Evolutionary conservation across 92 coral and sea anemone genomes (phyloP).

Genomic region (Nematostella vectensis): DNA sequence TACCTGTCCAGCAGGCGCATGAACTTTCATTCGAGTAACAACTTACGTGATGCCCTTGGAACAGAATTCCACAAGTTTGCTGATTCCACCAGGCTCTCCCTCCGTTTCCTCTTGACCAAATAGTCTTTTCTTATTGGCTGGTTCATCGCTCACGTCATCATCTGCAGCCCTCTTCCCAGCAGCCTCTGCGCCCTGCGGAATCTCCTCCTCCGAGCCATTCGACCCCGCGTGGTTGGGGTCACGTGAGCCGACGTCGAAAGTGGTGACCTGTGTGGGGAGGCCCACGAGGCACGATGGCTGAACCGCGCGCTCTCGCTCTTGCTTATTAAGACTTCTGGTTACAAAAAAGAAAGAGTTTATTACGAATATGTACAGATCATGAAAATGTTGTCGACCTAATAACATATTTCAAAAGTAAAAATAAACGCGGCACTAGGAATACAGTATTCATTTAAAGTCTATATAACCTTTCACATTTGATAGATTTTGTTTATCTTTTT

Average conservation of each 20-base stretch:
- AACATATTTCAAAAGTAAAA: too few relatives aligned
- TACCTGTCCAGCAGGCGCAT: too few relatives aligned
- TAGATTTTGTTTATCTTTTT: too few relatives aligned
- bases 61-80: constrained; percentile 97
- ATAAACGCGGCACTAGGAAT: too few relatives aligned
- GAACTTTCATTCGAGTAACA: too few relatives aligned
- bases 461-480: too few relatives aligned
- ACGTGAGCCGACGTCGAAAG: constrained; percentile 43
- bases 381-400: too few relatives aligned
- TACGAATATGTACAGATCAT: too few relatives aligned
- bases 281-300: constrained; percentile 63
- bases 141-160: constrained; percentile 59
- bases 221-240: constrained; percentile 40
- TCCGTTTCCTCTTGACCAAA: constrained; percentile 58
- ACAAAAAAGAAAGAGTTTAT: too few relatives aligned
- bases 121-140: constrained; percentile 57
- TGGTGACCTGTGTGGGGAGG: constrained; percentile 74
- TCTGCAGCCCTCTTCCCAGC: constrained; percentile 47
- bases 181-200: constrained; percentile 30
- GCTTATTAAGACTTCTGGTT: constrained; percentile 5
- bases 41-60: constrained; percentile 98
- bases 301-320: constrained; percentile 69
- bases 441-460: too few relatives aligned
- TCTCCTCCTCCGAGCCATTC: constrained; percentile 31
- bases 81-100: constrained; percentile 78